Evolutionary conservation across 2,797 vertebrate genomes (phyloP), one percentile per base, ranked within the genome.

Genomic region (Danio tinwini): DNA sequence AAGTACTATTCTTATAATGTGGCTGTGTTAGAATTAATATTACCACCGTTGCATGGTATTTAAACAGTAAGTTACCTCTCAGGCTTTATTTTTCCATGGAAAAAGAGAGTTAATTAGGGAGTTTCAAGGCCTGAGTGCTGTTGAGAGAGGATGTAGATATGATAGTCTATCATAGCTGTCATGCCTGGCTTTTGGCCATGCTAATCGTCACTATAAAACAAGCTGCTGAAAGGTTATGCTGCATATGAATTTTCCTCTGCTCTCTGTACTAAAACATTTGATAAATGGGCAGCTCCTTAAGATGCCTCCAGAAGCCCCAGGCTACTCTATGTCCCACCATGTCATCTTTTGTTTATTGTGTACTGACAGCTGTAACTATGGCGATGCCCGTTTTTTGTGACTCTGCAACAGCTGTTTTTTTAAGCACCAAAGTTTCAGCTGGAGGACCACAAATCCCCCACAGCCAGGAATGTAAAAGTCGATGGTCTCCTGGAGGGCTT

Each of bases 401-500:
- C 76, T 44, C 10, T 53, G 62, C 61, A 73, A 86, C 85, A 90
- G 86, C 86, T 88, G 87, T 84, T 86, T 86, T 85, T 75, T 84
- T 50, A 74, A 64, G 39, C 59, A 73, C 19, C 3, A 3, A 47
- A 1, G 12, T 58, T 80, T 72, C 50, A 56, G 42, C 50, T 64
- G 50, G 59, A 56, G 69, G 37, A 71, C 67, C 17, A 52, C 52
- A 56, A 80, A 73, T 64, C 61, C 70, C 69, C 52, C 70, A 16
- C 58, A 71, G 64, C 50, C 61, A 42, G 69, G 61, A 64, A 80
- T 73, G 16, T 65, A 16, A 63, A 79, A 64, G 44, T 39, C 7
- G 3, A 39, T 47, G 68, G 47, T 63, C 17, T 73, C 59, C 78
- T 64, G 50, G 21, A 80, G 78, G 78, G 69, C 52, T 73, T 65